Conservation (phyloP, 1,140 invertebrate species). For the Drosophila cardini region DNA sequence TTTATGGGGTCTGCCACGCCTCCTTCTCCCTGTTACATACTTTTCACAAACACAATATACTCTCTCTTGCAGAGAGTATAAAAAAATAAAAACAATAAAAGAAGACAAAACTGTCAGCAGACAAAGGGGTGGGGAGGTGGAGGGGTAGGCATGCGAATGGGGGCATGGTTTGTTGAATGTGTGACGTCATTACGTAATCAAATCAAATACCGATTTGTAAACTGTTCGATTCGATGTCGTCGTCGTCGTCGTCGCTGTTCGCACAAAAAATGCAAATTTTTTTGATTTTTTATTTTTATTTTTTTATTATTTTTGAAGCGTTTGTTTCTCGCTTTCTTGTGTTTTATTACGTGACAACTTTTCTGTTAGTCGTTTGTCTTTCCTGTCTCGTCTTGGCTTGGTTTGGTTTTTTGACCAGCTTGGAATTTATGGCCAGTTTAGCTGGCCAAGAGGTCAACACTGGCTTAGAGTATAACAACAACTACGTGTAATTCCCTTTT, state of each 20-base stretch:
- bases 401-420: background rate
- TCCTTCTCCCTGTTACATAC: too few relatives aligned
- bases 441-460: background rate
- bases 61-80: too few relatives aligned
- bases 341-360: slow-evolving; percentile 80
- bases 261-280: slow-evolving; percentile 72
- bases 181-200: slow-evolving; percentile 81
- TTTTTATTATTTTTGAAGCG: slow-evolving; percentile 61
- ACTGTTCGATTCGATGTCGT: slow-evolving; percentile 72
- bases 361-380: slow-evolving; percentile 76
- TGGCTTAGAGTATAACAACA: background rate
- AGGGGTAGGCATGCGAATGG: background rate
- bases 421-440: background rate
- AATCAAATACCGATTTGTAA: slow-evolving; percentile 81
- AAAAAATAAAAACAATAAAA: slow-evolving; percentile 3
- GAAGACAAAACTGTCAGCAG: slow-evolving; percentile 39
- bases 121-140: background rate
- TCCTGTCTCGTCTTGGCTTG: background rate
- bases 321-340: slow-evolving; percentile 64
- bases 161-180: slow-evolving; percentile 24
- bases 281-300: too few relatives aligned
- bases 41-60: too few relatives aligned
- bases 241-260: slow-evolving; percentile 24
- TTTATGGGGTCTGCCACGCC: too few relatives aligned
- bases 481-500: background rate